These are phyloP conservation scores for Deroplatys truncata DNA, from an alignment of 2,888 invertebrate species.

Conservation along the genomic window DNA sequence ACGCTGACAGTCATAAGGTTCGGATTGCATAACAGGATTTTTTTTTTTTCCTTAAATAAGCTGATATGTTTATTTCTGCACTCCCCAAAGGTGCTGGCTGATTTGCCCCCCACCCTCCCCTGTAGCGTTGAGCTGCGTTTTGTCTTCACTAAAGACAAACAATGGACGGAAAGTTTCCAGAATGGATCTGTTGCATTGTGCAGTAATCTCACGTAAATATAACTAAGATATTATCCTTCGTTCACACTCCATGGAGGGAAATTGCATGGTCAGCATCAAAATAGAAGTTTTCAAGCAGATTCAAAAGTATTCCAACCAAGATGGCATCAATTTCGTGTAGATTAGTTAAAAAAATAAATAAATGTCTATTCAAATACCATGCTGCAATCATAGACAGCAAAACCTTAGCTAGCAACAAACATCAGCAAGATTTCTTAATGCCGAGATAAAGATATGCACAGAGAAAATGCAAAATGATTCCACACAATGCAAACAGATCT, in stretches of 20 bases:
- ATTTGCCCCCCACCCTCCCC: slow-evolving; percentile 46
- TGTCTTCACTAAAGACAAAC: slow-evolving; percentile 41
- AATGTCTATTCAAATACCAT: neutral
- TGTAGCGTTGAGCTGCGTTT: slow-evolving; percentile 44
- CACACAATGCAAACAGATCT: slow-evolving; percentile 28
- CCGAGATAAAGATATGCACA: neutral
- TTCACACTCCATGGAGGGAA: slow-evolving; percentile 8
- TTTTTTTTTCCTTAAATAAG: slow-evolving; percentile 52
- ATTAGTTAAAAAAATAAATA: neutral
- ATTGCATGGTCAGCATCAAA: neutral
- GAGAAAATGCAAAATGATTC: neutral
- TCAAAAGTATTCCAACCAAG: neutral
- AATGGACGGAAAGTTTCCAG: slow-evolving; percentile 49
- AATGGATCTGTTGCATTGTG: slow-evolving; percentile 34
- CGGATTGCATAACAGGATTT: slow-evolving; percentile 48
- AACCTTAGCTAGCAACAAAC: neutral
- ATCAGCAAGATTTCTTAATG: neutral
- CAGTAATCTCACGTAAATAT: neutral
- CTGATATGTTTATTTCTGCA: slow-evolving; percentile 61
- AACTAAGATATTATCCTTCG: neutral
- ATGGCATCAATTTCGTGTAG: neutral
- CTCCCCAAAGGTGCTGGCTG: slow-evolving; percentile 52
- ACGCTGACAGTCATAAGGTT: slow-evolving; percentile 44
- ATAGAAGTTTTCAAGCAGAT: neutral
- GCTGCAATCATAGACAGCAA: neutral